Evolutionary conservation across 2,113 vertebrate genomes (phyloP).

Genomic region (Anhinga rufa): DNA sequence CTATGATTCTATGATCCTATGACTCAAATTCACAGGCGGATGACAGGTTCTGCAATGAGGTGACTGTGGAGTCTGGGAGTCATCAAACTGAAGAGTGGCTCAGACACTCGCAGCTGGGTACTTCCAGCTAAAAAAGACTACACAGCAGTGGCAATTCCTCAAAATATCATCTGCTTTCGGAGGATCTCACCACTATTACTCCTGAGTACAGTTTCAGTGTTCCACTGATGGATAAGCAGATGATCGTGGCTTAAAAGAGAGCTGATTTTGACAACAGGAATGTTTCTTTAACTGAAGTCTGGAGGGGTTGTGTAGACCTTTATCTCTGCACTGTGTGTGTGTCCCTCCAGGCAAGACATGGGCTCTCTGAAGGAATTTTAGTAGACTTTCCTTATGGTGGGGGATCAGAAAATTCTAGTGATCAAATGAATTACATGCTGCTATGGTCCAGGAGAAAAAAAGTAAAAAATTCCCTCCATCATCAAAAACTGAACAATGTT

Average conservation of each 20-base stretch:
- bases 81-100: not conserved
- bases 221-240: not conserved
- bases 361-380: not conserved
- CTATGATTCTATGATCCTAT: too few species aligned
- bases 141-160: not conserved
- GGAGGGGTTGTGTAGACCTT: not conserved
- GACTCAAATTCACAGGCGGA: not conserved
- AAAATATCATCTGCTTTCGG: not conserved
- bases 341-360: not conserved
- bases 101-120: not conserved
- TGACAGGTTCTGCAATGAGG: not conserved
- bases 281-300: not conserved
- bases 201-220: not conserved
- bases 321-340: not conserved
- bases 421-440: not conserved
- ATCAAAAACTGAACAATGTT: not conserved
- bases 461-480: not conserved
- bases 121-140: not conserved
- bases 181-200: not conserved
- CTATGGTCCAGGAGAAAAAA: not conserved
- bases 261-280: not conserved
- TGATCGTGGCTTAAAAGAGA: not conserved
- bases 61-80: not conserved
- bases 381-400: not conserved
- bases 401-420: not conserved